A percentile compares a stretch with the other conserved stretches of the same genome.
phyloP scores from a whole-genome alignment of 2,797 vertebrate species.

The Danio jaintianensis region DNA sequence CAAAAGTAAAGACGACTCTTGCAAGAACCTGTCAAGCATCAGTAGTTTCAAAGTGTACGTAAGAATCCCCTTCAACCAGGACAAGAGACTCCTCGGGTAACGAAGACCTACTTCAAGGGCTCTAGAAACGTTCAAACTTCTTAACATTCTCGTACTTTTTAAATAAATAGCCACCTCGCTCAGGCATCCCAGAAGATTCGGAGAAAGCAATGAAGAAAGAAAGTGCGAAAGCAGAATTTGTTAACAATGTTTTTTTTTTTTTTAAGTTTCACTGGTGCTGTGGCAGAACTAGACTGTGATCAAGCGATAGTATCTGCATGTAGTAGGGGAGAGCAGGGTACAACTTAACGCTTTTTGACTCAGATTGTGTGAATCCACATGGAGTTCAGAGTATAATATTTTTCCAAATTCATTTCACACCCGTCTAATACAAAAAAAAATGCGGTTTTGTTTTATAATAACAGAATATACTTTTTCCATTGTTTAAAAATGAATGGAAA shows the following conservation, averaged over 20 bases:
- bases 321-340: no score
- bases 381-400: no score
- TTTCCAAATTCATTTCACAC: no score
- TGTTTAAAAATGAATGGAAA: no score
- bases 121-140: conserved; percentile 13
- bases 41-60: conserved; percentile 28
- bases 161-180: conserved; percentile 19
- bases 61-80: conserved; percentile 28
- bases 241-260: not conserved
- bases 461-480: no score
- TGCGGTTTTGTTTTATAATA: no score
- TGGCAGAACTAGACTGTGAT: not conserved
- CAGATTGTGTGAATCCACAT: no score
- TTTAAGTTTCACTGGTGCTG: conserved; percentile 14
- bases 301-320: no score
- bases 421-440: no score
- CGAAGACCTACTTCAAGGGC: conserved; percentile 12
- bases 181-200: not conserved
- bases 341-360: no score
- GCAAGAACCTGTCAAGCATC: conserved; percentile 69
- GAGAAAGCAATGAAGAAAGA: no score
- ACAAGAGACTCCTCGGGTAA: conserved; percentile 34
- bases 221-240: not conserved
- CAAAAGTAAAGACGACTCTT: conserved; percentile 65
- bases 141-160: conserved; percentile 7